phyloP scores from a whole-genome alignment of 2,797 vertebrate genomes.

The Lerista edwardsae region DNA sequence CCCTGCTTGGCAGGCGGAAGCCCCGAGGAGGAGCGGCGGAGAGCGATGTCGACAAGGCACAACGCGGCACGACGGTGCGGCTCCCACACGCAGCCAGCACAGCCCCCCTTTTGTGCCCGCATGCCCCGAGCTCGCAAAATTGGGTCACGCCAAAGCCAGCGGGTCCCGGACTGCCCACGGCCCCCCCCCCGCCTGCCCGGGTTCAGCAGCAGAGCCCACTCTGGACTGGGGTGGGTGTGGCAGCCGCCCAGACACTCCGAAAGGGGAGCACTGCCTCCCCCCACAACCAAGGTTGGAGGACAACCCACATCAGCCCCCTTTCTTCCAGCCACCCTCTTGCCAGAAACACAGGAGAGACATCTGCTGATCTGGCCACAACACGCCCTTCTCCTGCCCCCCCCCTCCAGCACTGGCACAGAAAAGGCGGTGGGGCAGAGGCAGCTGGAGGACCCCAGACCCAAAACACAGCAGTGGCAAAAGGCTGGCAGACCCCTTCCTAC shows the following conservation, averaged over 20 bases:
- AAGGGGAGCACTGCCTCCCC: not conserved
- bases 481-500: too few relatives aligned
- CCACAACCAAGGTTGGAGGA: not conserved
- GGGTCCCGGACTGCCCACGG: constrained; percentile 31
- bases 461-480: not conserved
- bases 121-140: not conserved
- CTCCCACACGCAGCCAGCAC: not conserved
- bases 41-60: not conserved
- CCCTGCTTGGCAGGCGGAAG: not conserved
- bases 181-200: not conserved
- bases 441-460: constrained; percentile 1
- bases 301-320: too few relatives aligned
- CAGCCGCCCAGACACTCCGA: not conserved
- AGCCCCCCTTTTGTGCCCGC: not conserved
- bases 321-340: accelerated
- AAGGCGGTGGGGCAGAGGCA: constrained; percentile 17
- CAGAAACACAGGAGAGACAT: not conserved
- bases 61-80: constrained; percentile 2
- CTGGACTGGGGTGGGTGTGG: constrained; percentile 2
- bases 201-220: not conserved
- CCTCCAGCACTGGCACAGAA: constrained; percentile 44
- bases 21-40: not conserved
- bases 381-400: not conserved
- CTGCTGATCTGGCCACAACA: constrained; percentile 15
- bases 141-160: not conserved